These are phyloP conservation scores for Leucopsar rothschildi DNA, from an alignment of 2,113 vertebrate genomes.

Conservation along the genomic window DNA sequence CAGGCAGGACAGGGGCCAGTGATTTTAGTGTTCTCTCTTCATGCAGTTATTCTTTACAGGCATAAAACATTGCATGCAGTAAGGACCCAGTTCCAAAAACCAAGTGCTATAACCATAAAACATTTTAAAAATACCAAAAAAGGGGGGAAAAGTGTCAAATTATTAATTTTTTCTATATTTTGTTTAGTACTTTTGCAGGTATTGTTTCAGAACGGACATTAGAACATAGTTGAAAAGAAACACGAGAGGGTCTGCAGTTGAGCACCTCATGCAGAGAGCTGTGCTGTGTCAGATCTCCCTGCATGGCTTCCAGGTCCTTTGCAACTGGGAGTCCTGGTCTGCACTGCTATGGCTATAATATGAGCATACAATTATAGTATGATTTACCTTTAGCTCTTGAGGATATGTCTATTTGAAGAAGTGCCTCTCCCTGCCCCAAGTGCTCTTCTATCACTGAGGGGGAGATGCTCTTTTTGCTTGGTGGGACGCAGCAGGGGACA, in stretches of 20 bases:
- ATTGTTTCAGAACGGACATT: background rate
- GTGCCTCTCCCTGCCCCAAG: rapidly evolving
- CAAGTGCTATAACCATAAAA: background rate
- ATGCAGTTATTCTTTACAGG: background rate
- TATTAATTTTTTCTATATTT: background rate
- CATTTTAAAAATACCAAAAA: background rate
- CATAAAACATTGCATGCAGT: background rate
- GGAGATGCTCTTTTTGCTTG: background rate
- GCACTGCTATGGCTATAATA: background rate
- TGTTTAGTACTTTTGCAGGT: background rate
- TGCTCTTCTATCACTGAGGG: background rate
- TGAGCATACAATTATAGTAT: background rate
- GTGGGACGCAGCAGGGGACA: rapidly evolving
- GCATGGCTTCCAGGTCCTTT: background rate
- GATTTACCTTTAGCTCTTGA: background rate
- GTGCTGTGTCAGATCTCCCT: background rate
- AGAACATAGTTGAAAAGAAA: background rate
- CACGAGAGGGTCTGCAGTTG: rapidly evolving
- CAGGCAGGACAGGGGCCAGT: background rate
- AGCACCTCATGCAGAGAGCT: background rate
- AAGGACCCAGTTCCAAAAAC: background rate
- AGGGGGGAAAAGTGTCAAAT: background rate
- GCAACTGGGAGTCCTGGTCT: background rate
- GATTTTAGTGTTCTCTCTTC: background rate
- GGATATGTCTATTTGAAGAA: background rate